Base-by-base conservation (phyloP, 2,797 vertebrate genomes). In the Scleropages formosus region DNA sequence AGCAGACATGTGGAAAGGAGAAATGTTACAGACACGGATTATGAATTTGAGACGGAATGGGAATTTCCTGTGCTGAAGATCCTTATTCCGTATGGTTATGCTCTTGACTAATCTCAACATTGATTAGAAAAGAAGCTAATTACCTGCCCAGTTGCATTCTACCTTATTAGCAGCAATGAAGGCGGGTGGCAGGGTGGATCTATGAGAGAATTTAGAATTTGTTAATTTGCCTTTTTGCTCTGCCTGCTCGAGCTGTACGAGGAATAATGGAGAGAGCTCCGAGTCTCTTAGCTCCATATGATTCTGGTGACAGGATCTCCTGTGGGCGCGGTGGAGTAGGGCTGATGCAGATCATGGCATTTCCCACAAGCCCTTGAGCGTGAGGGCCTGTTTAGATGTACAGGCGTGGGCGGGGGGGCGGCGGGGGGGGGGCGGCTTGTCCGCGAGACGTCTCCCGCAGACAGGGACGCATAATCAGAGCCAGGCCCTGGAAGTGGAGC, bases 381-480 rank as follows among this genome's bases (percentile, higher is more conserved):
- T 65, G 62, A 27, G 74, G 77, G 49, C 24, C 59, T 77, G 75
- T 75, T 78, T 81, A 81, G 81, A 71, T 77, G 68, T 78, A 74
- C 77, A 77, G 77, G 73, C 77, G 75, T 77, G 70, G 66, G 51
- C 64, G 53, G 11, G 10, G 15, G 27, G 27, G 22, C n/a, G 71
- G 62, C 62, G 18, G 0, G 12, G 56, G 10, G 15, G 31, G 72
- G 10, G 6, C 4, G n/a, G 53, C 3, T 11, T 51, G 8, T 51
- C 8, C 26, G 11, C 24, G 46, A 49, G 1, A 6, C 26, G 72
- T 27, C 61, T n/a, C 15, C 61, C 61, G 31, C 24, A 11, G 46
- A 26, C 72, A 8, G 31, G 72, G 64, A 12, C 4, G 1, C 20
- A 39, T 72, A 63, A 69, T 67, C 47, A 26, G 63, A 53, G 61